Conservation (phyloP, 2,888 invertebrate genomes). For the Zygothrica quintamaculata region DNA sequence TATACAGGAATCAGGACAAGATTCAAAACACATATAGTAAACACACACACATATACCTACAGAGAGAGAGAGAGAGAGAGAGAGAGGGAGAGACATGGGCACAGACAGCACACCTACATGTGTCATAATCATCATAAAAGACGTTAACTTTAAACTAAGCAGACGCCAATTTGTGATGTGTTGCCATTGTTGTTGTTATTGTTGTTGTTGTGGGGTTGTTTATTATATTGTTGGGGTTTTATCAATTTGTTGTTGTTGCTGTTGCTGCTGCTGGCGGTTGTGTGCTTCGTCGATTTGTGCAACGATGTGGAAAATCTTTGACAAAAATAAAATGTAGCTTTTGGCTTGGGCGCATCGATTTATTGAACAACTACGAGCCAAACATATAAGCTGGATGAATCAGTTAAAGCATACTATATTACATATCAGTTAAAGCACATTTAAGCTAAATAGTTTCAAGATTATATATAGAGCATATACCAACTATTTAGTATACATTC, state of each 20-base stretch:
- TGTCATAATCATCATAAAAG: slow-evolving; percentile 77
- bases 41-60: slow-evolving; percentile 2
- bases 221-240: too few species aligned
- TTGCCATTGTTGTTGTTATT: not conserved
- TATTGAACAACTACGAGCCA: slow-evolving; percentile 55
- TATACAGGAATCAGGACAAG: too few species aligned
- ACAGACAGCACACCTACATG: slow-evolving; percentile 38
- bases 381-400: not conserved
- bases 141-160: slow-evolving; percentile 75
- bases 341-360: slow-evolving; percentile 55
- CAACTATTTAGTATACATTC: not conserved
- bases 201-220: too few species aligned
- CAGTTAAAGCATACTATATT: not conserved
- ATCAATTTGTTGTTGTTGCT: slow-evolving; percentile 10
- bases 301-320: slow-evolving; percentile 78
- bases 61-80: rapidly evolving
- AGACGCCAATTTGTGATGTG: slow-evolving; percentile 55
- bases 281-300: slow-evolving; percentile 60
- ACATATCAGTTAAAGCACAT: not conserved
- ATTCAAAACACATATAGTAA: too few species aligned
- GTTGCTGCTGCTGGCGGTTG: slow-evolving; percentile 11
- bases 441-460: not conserved
- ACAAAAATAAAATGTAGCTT: slow-evolving; percentile 62
- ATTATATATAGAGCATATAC: not conserved
- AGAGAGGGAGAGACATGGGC: not conserved